A percentile compares a stretch with the other conserved stretches of the same genome.
phyloP scores from a whole-genome alignment of 2,888 invertebrate species.

The Ennomos fuscantarius region DNA sequence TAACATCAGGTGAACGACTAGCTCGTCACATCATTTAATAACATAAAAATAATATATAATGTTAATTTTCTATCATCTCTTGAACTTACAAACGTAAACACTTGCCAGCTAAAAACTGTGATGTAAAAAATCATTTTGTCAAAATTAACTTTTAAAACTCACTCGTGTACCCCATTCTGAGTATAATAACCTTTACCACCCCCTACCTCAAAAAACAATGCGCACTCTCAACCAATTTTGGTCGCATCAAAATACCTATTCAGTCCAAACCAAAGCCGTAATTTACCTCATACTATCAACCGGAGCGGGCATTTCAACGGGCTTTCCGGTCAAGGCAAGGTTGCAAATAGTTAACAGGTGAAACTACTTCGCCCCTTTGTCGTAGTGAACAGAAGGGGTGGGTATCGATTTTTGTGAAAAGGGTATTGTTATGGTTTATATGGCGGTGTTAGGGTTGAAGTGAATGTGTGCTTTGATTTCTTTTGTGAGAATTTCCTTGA shows the following conservation, averaged over 20 bases:
- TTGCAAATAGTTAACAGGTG: constrained; percentile 42
- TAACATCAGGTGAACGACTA: no score
- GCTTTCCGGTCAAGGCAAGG: constrained; percentile 44
- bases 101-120: no score
- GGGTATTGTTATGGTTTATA: constrained; percentile 24
- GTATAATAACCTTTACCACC: no score
- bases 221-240: constrained; percentile 8
- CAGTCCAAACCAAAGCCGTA: constrained; percentile 18
- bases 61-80: no score
- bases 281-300: constrained; percentile 35
- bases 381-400: constrained; percentile 32
- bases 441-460: constrained; percentile 7
- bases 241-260: constrained; percentile 17
- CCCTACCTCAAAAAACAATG: constrained; percentile 15
- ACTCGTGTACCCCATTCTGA: no score
- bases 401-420: constrained; percentile 17
- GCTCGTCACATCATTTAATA: no score
- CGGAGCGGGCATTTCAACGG: constrained; percentile 38
- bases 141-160: no score
- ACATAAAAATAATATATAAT: no score
- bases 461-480: constrained; percentile 22
- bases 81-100: no score
- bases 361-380: constrained; percentile 44
- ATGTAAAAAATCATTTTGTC: no score
- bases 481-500: constrained; percentile 9